Base-by-base conservation (phyloP, 2,797 vertebrate species). In the Tiaroga cobitis region DNA sequence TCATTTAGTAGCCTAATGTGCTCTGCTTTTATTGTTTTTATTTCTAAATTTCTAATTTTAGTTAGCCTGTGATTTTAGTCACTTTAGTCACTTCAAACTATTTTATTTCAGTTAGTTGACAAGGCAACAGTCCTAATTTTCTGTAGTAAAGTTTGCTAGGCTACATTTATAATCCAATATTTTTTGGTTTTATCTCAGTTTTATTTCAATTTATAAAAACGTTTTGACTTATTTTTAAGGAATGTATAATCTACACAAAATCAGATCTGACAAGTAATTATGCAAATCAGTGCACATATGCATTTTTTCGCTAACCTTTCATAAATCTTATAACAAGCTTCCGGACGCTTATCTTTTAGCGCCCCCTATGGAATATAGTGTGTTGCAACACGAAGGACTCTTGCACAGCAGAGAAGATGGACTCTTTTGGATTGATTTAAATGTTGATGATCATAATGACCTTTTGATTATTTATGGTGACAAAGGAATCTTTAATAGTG, bases 331-430 rank as follows among this genome's bases (percentile, higher is more conserved):
- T 29, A 32, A 9, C 11, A 46, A 15, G 8, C 5, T 43, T 41
- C 51, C 24, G 63, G 56, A 18, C 41, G 16, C 68, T 72, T 49
- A n/a, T 81, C 37, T 41, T 76, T 51, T 83, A 77, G 75, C 82
- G 85, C 82, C 82, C 24, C 82, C 9, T 11, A 34, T 61, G 89
- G 69, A 21, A 3, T 24, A 15, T 41, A 0, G 2, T 73, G 37
- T 43, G 19, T 15, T 41, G 43, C 76, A 86, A 43, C 67, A 21
- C 2, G 1, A 69, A 11, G 72, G 65, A 9, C 21, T 15, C 34
- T 75, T 61, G n/a, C 49, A 84, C 9, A 59, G 6, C 67, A 76
- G 61, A 39, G 43, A 41, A 24, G 59, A 56, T 46, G 5, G 21
- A 59, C 16, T 11, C 3, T 5, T 29, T 43, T 61, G 51, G 4